Percentiles rank a stretch among this genome's conserved stretches.
These are phyloP conservation scores for Plectrocnemia conspersa DNA, from an alignment of 1,140 invertebrate genomes.

Conservation along the genomic window DNA sequence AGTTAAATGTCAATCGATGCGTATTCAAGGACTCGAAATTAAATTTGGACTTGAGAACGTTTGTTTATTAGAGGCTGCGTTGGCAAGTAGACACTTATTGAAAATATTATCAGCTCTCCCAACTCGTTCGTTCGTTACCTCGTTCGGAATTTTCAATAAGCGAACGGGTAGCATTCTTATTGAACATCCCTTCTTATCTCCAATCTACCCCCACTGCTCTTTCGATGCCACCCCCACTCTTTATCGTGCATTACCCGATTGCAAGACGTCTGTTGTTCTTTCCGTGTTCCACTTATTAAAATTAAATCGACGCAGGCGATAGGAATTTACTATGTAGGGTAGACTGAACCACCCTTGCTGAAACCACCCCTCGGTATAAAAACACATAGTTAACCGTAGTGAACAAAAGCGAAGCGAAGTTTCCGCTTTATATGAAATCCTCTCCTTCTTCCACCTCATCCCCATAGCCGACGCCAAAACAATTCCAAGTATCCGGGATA, in stretches of 20 bases:
- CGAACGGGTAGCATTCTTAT: conserved; percentile 10
- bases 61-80: no score
- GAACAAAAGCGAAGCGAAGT: conserved; percentile 10
- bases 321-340: conserved; percentile 1
- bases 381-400: conserved; percentile 6
- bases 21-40: no score
- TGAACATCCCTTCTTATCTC: conserved; percentile 3
- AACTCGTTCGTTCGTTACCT: no score
- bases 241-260: not conserved
- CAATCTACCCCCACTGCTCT: no score
- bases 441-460: no score
- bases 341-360: no score
- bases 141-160: conserved; percentile 20
- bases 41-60: no score
- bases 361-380: conserved; percentile 8
- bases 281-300: conserved; percentile 10
- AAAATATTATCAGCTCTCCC: no score
- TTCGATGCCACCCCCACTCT: not conserved
- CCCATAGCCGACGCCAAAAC: no score
- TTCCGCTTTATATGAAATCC: conserved; percentile 15
- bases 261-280: conserved; percentile 4
- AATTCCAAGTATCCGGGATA: conserved; percentile 23
- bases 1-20: no score
- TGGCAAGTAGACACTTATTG: conserved; percentile 24
- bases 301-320: not conserved